phyloP scores from a whole-genome alignment of 2,797 vertebrate genomes.

The Halcyon chelicuti region DNA sequence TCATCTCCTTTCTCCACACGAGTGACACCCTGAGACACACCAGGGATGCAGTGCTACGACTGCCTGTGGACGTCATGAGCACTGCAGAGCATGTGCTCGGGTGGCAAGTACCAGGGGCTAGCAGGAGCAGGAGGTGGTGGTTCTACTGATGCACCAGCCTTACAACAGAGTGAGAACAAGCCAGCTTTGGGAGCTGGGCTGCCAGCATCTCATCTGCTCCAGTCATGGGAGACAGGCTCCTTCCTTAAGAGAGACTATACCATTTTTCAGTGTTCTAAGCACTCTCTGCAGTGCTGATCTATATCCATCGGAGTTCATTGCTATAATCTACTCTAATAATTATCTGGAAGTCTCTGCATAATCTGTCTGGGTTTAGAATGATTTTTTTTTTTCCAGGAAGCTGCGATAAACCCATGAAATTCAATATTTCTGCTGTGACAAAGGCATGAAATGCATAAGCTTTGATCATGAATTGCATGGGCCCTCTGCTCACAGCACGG shows the following conservation, averaged over 20 bases:
- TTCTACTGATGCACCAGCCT: background rate
- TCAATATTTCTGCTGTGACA: constrained; percentile 58
- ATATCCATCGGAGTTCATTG: background rate
- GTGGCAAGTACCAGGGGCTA: background rate
- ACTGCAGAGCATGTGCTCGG: background rate
- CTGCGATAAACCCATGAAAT: constrained; percentile 50
- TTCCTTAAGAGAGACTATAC: background rate
- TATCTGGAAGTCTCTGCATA: constrained; percentile 49
- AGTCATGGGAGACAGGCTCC: background rate
- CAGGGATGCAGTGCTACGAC: background rate
- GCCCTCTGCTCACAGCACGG: background rate
- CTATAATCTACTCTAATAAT: constrained; percentile 34
- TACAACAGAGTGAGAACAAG: background rate
- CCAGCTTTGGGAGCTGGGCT: background rate
- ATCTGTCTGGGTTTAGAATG: constrained; percentile 49
- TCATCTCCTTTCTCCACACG: background rate
- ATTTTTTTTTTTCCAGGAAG: constrained; percentile 13
- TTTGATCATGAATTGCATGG: constrained; percentile 61
- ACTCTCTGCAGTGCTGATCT: background rate
- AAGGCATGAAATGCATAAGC: constrained; percentile 64
- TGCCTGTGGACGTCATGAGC: background rate
- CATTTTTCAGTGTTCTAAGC: background rate
- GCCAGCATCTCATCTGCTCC: background rate
- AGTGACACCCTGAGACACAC: background rate
- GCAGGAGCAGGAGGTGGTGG: background rate